Base-by-base conservation (phyloP, 2,113 vertebrate genomes). In the Cottus gobio region DNA sequence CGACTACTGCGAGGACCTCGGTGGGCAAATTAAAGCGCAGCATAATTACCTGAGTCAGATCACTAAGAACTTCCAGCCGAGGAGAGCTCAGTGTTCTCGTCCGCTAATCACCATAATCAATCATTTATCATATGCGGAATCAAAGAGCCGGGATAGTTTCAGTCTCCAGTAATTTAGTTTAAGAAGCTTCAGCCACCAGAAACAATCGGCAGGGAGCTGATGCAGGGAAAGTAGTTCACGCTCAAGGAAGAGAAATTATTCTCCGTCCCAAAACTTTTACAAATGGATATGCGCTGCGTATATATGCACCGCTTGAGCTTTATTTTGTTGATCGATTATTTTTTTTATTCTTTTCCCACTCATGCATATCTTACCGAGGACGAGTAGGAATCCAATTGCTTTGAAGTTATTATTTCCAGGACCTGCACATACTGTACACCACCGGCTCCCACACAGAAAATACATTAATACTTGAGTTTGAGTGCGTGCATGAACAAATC, bases 81-180 rank as follows among this genome's bases (percentile, higher is more conserved):
- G 37, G 74, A 82, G 82, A 78, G 84, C 70, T 71, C 61, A 67
- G 60, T 75, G 77, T 83, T 84, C 83, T 64, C 83, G 87, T 73
- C 56, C 3, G 7, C 77, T 89, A 91, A 92, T 91, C 82, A 87
- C 85, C 50, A 0, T 70, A 79, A 89, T 91, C 79, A 88, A 90
- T 92, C 87, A 87, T 88, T 90, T 88, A 92, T 93, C 85, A 85
- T 85, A 76, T 62, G 82, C 52, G 58, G 84, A 86, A 86, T 89
- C 83, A 87, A 88, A 84, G 65, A 75, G 30, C 16, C 50, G 64
- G 77, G 24, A 70, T 62, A 70, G 68, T 77, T 89, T 86, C 77
- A 84, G 84, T 84, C 68, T 82, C 54, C 57, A 36, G 77, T 87
- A 66, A 87, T 87, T 90, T 76, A 75, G 24, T 80, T 73, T 72